Percentiles rank a stretch among this genome's conserved stretches.
Conservation (phyloP, 2,797 vertebrate genomes). For the Cephalopachus bancanus region DNA sequence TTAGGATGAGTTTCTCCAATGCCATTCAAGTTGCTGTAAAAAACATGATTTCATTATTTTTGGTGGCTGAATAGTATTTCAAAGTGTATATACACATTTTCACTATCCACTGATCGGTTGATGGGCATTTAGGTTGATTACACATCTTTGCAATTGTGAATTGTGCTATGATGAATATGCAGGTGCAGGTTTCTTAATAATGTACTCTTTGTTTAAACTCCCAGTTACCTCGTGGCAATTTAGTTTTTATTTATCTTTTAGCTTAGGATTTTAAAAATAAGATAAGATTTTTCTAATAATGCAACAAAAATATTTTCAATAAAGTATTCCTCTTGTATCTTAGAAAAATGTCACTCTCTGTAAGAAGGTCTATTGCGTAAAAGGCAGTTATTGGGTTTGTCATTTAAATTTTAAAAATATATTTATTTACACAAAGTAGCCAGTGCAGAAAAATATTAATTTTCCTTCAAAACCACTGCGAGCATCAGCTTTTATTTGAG, state of each 20-base stretch:
- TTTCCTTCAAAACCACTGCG: background rate
- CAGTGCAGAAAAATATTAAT: background rate
- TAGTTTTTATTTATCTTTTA: background rate
- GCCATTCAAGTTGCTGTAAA: too few species aligned
- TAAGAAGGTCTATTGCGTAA: background rate
- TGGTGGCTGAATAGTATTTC: too few species aligned
- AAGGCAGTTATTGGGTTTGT: background rate
- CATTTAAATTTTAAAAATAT: background rate
- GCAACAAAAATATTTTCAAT: background rate
- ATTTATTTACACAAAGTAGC: background rate
- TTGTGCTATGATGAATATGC: too few species aligned
- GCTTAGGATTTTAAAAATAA: background rate
- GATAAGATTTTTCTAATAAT: conserved; percentile 1
- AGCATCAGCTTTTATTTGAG: background rate
- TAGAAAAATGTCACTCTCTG: background rate
- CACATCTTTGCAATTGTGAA: too few species aligned
- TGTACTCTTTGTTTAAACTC: background rate
- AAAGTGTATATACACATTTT: too few species aligned
- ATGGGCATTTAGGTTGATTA: too few species aligned
- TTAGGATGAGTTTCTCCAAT: too few species aligned
- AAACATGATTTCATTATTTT: too few species aligned
- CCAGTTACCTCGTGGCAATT: background rate
- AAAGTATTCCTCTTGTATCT: background rate
- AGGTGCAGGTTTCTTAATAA: background rate
- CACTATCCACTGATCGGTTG: too few species aligned